Evolutionary conservation across 2,113 vertebrate species (phyloP).

Genomic region (Rhinolophus sinicus): DNA sequence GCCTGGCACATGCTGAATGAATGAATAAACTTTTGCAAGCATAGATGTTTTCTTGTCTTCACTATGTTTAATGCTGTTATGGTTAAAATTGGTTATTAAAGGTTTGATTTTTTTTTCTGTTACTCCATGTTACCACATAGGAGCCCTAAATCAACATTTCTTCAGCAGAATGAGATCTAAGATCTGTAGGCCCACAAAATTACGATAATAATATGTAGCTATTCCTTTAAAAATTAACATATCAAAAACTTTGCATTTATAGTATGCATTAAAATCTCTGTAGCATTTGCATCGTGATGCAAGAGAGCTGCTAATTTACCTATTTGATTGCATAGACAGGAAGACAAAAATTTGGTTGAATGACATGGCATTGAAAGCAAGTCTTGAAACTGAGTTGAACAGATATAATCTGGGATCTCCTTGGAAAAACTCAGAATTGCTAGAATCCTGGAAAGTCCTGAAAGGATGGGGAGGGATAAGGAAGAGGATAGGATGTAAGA

Average conservation of each 20-base stretch:
- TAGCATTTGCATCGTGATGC: slow-evolving; percentile 2
- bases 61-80: slow-evolving; percentile 39
- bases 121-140: background rate
- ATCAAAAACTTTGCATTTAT: background rate
- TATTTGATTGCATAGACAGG: background rate
- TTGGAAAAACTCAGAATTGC: slow-evolving; percentile 34
- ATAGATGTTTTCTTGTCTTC: slow-evolving; percentile 54
- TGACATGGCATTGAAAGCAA: slow-evolving; percentile 31
- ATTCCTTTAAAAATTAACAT: slow-evolving; percentile 33
- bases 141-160: background rate
- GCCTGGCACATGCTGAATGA: slow-evolving; percentile 50
- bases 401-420: background rate
- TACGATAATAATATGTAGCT: slow-evolving; percentile 9
- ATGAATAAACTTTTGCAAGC: slow-evolving; percentile 38
- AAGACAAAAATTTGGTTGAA: slow-evolving; percentile 40
- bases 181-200: background rate
- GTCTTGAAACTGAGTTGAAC: slow-evolving; percentile 12
- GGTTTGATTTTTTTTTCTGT: background rate
- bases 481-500: background rate
- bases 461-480: background rate
- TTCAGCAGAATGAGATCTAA: slow-evolving; percentile 39
- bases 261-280: background rate
- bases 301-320: slow-evolving; percentile 41
- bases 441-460: background rate
- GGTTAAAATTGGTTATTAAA: slow-evolving; percentile 11